These are phyloP conservation scores for Apis cerana DNA, from an alignment of 1,140 invertebrate species.

Conservation along the genomic window DNA sequence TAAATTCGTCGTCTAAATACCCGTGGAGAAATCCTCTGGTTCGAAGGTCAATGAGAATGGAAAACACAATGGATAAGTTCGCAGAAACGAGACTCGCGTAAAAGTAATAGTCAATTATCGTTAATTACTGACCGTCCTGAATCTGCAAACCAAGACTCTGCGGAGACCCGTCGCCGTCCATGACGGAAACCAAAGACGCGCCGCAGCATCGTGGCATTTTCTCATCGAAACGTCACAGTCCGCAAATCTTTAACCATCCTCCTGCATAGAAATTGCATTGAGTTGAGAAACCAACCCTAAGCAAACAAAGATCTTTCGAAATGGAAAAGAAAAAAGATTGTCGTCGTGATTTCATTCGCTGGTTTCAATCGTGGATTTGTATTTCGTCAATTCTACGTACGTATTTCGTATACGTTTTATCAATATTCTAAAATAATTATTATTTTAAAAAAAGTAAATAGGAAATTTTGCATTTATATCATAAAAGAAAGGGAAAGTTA, in stretches of 20 bases:
- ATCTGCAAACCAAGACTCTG: constrained; percentile 72
- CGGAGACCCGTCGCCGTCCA: constrained; percentile 70
- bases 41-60: neutral
- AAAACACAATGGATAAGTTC: neutral
- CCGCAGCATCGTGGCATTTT: constrained; percentile 77
- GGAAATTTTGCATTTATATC: no score
- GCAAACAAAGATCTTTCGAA: neutral
- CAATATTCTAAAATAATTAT: no score
- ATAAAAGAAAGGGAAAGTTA: no score
- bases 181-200: constrained; percentile 72
- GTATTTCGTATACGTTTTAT: no score
- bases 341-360: no score
- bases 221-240: constrained; percentile 61
- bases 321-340: neutral
- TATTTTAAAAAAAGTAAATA: no score
- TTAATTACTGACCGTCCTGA: constrained; percentile 77
- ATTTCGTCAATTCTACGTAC: neutral
- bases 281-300: neutral
- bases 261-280: constrained; percentile 27
- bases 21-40: no score
- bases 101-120: constrained; percentile 64
- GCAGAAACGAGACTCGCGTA: constrained; percentile 18
- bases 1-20: neutral
- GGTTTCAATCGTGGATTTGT: neutral
- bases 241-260: constrained; percentile 48